Evolutionary conservation across 1,140 invertebrate genomes (phyloP).

Genomic region (Cecropterus lyciades): DNA sequence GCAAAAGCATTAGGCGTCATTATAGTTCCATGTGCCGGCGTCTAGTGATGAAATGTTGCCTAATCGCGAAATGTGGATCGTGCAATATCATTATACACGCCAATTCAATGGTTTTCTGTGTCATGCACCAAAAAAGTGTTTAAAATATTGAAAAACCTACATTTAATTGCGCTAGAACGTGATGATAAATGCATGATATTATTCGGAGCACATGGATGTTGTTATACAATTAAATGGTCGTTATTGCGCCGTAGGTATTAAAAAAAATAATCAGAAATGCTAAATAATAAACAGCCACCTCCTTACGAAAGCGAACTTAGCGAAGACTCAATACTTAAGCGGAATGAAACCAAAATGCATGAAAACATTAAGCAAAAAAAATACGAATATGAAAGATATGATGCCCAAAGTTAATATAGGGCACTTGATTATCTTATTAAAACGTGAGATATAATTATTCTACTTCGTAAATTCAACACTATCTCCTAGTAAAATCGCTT

Average conservation of each 20-base stretch:
- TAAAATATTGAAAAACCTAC: slow-evolving; percentile 6
- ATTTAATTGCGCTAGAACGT: not conserved
- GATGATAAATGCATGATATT: not conserved
- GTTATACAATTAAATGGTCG: not conserved
- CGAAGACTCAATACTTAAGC: too few relatives aligned
- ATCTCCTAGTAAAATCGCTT: too few relatives aligned
- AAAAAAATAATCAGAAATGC: too few relatives aligned
- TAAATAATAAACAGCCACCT: too few relatives aligned
- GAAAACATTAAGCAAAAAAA: too few relatives aligned
- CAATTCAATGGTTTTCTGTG: slow-evolving; percentile 27
- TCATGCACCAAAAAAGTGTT: slow-evolving; percentile 18
- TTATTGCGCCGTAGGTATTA: not conserved
- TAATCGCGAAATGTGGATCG: slow-evolving; percentile 18
- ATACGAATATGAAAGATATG: too few relatives aligned
- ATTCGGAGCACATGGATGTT: not conserved
- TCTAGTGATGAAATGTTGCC: slow-evolving; percentile 10
- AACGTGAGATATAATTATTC: too few relatives aligned
- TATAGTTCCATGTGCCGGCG: slow-evolving; percentile 3
- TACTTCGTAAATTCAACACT: too few relatives aligned
- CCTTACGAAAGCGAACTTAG: too few relatives aligned
- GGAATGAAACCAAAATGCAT: too few relatives aligned
- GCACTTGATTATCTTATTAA: too few relatives aligned
- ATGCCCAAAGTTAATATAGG: too few relatives aligned
- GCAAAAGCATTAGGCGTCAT: slow-evolving; percentile 16
- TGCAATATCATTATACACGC: slow-evolving; percentile 22